These are phyloP conservation scores for Caenorhabditis sp. DNA, from an alignment of 2,888 invertebrate species.

Conservation along the genomic window DNA sequence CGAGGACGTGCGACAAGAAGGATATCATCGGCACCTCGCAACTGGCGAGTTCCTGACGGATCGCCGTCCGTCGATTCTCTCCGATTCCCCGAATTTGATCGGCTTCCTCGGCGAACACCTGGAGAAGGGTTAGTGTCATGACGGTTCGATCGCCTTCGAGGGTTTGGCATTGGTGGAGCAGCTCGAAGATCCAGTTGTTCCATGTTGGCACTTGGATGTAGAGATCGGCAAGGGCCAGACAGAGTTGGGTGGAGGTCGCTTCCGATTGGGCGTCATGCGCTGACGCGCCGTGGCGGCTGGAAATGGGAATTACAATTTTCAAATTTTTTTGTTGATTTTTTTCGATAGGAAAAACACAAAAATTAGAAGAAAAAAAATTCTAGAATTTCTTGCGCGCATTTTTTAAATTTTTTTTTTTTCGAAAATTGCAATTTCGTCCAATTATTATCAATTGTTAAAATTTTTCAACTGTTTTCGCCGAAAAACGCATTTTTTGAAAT, in stretches of 20 bases:
- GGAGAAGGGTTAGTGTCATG: conserved; percentile 93
- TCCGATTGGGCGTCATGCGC: conserved; percentile 69
- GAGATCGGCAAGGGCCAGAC: conserved; percentile 94
- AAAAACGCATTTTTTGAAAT: no score
- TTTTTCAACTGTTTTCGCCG: no score
- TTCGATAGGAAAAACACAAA: no score
- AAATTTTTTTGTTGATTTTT: no score
- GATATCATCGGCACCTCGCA: conserved; percentile 86
- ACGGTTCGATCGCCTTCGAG: conserved; percentile 86
- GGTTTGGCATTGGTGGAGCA: conserved; percentile 87
- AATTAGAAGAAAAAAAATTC: no score
- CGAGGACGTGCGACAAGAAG: conserved; percentile 59
- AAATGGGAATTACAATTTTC: conserved; percentile 10
- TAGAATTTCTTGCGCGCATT: no score
- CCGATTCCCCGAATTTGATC: conserved; percentile 86
- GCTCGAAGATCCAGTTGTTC: conserved; percentile 92
- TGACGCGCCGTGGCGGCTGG: conserved; percentile 56
- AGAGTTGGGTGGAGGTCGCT: conserved; percentile 92
- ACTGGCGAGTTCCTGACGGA: conserved; percentile 89
- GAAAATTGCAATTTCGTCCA: no score
- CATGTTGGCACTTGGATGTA: conserved; percentile 95
- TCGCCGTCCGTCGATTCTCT: conserved; percentile 92
- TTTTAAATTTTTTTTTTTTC: no score
- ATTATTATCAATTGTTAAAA: no score
- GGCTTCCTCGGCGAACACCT: conserved; percentile 93